Evolutionary conservation across 1,140 invertebrate genomes (phyloP), one percentile per base, ranked within the genome.

Genomic region (Ericerus pela): DNA sequence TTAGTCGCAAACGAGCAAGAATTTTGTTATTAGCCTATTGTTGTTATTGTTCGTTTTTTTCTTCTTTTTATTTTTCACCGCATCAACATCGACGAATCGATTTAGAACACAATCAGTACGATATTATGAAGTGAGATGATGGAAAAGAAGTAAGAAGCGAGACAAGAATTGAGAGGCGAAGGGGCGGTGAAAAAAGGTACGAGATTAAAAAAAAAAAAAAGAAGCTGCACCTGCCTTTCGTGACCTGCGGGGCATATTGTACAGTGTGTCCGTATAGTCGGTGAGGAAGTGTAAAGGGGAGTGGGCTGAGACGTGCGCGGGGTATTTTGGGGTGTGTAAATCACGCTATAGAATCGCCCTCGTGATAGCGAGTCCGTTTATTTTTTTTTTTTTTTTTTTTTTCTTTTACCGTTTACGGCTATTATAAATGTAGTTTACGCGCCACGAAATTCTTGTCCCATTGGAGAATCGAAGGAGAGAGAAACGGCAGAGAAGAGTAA

Each of bases 141-240:
- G n/a, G n/a, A n/a, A n/a, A n/a, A n/a, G n/a, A n/a, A n/a, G n/a
- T n/a, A n/a, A n/a, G n/a, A n/a, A n/a, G n/a, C n/a, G n/a, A n/a
- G n/a, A n/a, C n/a, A n/a, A n/a, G n/a, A n/a, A n/a, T n/a, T n/a
- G n/a, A n/a, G n/a, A n/a, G n/a, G n/a, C n/a, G n/a, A n/a, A n/a
- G n/a, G n/a, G n/a, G n/a, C n/a, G n/a, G n/a, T n/a, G n/a, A n/a
- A n/a, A n/a, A n/a, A n/a, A n/a, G n/a, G n/a, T n/a, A n/a, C n/a
- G n/a, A n/a, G 41, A 24, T 47, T 47, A 47, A 10, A 20, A 8
- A 41, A 4, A 18, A 47, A 10, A 10, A 47, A 47, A 47, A 47
- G 41, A 47, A 47, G 41, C 41, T 47, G 41, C 41, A 47, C 41
- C 41, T 47, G 41, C 41, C 41, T 47, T 47, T 47, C 41, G 26